A percentile compares a stretch with the other conserved stretches of the same genome.
phyloP scores from a whole-genome alignment of 53 echinoderm and acorn worm species.

The Temnopleurus reevesii region DNA sequence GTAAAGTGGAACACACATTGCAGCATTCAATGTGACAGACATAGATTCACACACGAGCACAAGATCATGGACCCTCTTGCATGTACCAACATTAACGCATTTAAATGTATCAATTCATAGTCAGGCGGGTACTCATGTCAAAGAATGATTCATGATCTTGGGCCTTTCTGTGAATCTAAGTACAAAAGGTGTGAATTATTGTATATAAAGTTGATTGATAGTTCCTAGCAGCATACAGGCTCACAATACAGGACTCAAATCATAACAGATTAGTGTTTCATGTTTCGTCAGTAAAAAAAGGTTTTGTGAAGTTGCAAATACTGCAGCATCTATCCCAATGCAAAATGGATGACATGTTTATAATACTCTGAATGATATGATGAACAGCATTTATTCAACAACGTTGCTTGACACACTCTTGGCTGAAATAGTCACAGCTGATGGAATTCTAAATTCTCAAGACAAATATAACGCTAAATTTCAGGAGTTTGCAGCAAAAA shows the following conservation, averaged over 20 bases:
- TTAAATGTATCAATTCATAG: too few species aligned
- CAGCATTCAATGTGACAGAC: constrained; percentile 3
- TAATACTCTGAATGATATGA: constrained; percentile 35
- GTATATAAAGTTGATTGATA: not conserved
- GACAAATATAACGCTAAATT: not conserved
- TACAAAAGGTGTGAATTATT: constrained; percentile 19
- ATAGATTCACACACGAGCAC: too few species aligned
- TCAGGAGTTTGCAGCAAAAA: not conserved
- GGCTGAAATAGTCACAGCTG: not conserved
- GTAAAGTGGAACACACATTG: not conserved
- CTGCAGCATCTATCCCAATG: constrained; percentile 12
- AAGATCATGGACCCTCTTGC: too few species aligned
- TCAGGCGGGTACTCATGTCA: too few species aligned
- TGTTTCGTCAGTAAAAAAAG: not conserved
- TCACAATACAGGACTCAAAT: not conserved
- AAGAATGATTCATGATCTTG: too few species aligned
- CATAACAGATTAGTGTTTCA: not conserved
- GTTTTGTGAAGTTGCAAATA: constrained; percentile 23
- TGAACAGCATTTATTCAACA: constrained; percentile 6
- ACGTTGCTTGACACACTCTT: not conserved
- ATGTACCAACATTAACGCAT: too few species aligned
- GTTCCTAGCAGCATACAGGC: not conserved
- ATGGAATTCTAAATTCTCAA: not conserved
- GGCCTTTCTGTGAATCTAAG: too few species aligned
- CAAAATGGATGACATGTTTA: constrained; percentile 31